Base-by-base conservation (phyloP, 2,888 invertebrate genomes). In the Erynnis tages region DNA sequence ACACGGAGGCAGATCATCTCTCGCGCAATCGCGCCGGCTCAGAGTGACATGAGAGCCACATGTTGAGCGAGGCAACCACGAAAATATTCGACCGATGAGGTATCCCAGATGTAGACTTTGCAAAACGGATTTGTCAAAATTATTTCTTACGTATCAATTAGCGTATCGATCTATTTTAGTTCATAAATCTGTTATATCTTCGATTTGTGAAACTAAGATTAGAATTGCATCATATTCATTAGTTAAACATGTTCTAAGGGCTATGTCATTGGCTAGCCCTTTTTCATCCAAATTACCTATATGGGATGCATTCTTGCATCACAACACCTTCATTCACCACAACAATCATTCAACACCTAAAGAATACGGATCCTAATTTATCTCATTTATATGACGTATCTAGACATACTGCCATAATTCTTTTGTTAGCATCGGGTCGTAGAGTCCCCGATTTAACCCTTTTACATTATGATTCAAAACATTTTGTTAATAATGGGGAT, bases 31-130 rank as follows among this genome's bases (percentile, higher is more conserved):
- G 16, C n/a, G 7, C 6, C 4, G 10, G 19, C 25, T 14, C 62
- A 29, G 61, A 61, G 10, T 65, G 62, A 65, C 60, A 61, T 40
- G 56, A 62, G 1, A 3, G 4, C n/a, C 4, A 30, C n/a, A n/a
- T n/a, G n/a, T n/a, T n/a, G n/a, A n/a, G n/a, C 11, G 29, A 43
- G 19, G 58, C 44, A 13, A 60, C 60, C 2, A 4, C 16, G 6
- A 38, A 1, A 21, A 30, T 66, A 3, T 64, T 64, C 53, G 8
- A 11, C 4, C 34, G 1, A 6, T 63, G 62, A 60, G 62, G 60
- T 1, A 37, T 8, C 1, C 64, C 64, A 8, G 50, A 54, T 1
- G 38, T 66, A n/a, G n/a, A n/a, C n/a, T n/a, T n/a, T n/a, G n/a
- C n/a, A n/a, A n/a, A n/a, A n/a, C n/a, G n/a, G n/a, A 55, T 17